Base-by-base conservation (phyloP, 2,797 vertebrate genomes). In the Myotis planiceps region DNA sequence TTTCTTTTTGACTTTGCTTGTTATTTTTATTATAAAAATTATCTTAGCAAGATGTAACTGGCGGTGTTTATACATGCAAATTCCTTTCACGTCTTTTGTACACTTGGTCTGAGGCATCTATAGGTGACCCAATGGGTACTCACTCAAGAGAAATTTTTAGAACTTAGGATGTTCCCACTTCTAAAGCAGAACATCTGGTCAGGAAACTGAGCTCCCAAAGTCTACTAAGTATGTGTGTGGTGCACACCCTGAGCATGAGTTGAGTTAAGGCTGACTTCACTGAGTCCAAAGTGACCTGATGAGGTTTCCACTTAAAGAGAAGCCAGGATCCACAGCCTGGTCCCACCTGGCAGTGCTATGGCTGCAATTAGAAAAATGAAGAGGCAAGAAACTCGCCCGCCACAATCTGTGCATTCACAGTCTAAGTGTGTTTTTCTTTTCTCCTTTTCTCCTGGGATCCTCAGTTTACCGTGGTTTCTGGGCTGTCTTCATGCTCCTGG, bases 391-490 rank as follows among this genome's bases (percentile, higher is more conserved):
- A 66, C 2, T 29, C 45, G 2, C 74, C 37, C 29, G 16, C 9
- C 63, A 79, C 37, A 83, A 23, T 55, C 39, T 92, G 6, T 18
- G 25, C 81, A 25, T 27, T 60, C 68, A 90, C 49, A 5, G 45
- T 95, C 83, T 98, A 92, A 98, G 29, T 10, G 69, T 21, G 10
- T 14, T 80, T 90, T 15, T 95, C 1, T 71, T 92, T 15, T 76
- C 84, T 97, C 14, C 82, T 58, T 84, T 71, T 53, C 65, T 83
- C 47, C 12, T 12, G 12, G 88, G 81, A 75, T 93, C 15, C 98
- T 45, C 97, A 99, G 99, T 99, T 98, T 99, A 99, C 98, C 99
- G 99, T 96, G 99, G 99, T 84, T 99, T 99, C 98, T 99, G 99
- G 99, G 99, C 99, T 10, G 96, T 99, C 95, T 99, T 99, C 51